phyloP scores from a whole-genome alignment of 2,113 vertebrate genomes.

The Tetrao urogallus region DNA sequence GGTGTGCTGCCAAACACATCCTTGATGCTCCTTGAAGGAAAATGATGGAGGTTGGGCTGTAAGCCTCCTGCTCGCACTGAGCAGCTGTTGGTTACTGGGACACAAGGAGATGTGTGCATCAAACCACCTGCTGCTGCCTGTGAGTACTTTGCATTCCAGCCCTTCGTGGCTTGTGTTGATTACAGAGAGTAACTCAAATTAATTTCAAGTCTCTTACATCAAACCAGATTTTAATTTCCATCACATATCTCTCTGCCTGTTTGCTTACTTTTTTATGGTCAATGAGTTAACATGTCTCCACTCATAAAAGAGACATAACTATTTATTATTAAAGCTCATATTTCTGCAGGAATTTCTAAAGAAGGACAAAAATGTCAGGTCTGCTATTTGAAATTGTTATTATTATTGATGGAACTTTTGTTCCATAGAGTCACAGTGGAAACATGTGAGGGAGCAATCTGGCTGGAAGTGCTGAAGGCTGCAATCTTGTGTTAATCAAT shows the following conservation, averaged over 20 bases:
- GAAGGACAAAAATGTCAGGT: neutral
- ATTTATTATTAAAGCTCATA: neutral
- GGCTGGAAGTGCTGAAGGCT: slow-evolving; percentile 18
- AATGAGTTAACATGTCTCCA: neutral
- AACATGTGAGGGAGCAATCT: neutral
- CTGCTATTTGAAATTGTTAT: neutral
- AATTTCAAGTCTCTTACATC: neutral
- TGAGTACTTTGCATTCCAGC: neutral
- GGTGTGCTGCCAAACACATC: neutral
- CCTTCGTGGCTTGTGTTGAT: rapidly evolving
- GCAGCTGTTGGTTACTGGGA: neutral
- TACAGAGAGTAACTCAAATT: neutral
- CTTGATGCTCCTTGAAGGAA: neutral
- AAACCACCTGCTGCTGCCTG: neutral
- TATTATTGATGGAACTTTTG: neutral
- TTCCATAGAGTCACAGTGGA: neutral
- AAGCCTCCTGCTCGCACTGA: neutral
- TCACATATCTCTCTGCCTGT: neutral
- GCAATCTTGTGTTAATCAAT: neutral
- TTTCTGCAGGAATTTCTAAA: neutral
- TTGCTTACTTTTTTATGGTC: neutral
- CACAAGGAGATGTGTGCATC: neutral
- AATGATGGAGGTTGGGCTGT: neutral
- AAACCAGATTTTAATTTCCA: neutral
- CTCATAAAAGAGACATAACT: neutral